phyloP scores from a whole-genome alignment of 2,797 vertebrate species.

The Microcaecilia unicolor region DNA sequence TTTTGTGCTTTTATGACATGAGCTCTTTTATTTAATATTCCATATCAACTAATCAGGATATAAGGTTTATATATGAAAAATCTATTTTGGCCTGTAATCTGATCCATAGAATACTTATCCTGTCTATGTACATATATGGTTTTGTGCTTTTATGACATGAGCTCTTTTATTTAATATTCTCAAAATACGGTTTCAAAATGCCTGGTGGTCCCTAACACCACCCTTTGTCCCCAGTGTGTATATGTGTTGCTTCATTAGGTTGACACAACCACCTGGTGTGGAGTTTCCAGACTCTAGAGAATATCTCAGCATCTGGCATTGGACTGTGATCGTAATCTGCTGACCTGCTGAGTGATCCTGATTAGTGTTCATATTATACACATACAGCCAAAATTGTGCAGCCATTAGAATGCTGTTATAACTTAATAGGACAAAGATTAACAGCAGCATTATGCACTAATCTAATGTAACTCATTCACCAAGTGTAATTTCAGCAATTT shows the following conservation, averaged over 20 bases:
- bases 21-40: constrained; percentile 2
- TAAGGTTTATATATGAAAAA: too few relatives aligned
- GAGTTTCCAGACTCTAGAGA: constrained; percentile 44
- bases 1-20: too few relatives aligned
- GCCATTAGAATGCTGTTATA: constrained; percentile 20
- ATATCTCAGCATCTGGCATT: constrained; percentile 46
- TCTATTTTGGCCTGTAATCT: too few relatives aligned
- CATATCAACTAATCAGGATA: too few relatives aligned
- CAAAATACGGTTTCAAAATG: constrained; percentile 15
- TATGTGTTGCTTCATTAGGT: constrained; percentile 53
- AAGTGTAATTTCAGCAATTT: constrained; percentile 22
- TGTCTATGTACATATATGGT: too few relatives aligned
- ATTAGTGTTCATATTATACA: constrained; percentile 23
- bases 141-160: too few relatives aligned
- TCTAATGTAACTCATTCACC: constrained; percentile 24
- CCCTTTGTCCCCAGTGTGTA: constrained; percentile 26
- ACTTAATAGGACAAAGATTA: constrained; percentile 35
- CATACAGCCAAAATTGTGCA: constrained; percentile 17
- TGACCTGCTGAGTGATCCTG: constrained; percentile 33
- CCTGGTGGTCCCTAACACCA: constrained; percentile 13
- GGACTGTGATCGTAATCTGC: constrained; percentile 35
- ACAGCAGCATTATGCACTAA: constrained; percentile 18
- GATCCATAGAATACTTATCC: too few relatives aligned
- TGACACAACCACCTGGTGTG: constrained; percentile 66
- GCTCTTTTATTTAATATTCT: constrained; percentile 1